Base-by-base conservation (phyloP, 2,797 vertebrate genomes). In the Leucoraja ocellata region DNA sequence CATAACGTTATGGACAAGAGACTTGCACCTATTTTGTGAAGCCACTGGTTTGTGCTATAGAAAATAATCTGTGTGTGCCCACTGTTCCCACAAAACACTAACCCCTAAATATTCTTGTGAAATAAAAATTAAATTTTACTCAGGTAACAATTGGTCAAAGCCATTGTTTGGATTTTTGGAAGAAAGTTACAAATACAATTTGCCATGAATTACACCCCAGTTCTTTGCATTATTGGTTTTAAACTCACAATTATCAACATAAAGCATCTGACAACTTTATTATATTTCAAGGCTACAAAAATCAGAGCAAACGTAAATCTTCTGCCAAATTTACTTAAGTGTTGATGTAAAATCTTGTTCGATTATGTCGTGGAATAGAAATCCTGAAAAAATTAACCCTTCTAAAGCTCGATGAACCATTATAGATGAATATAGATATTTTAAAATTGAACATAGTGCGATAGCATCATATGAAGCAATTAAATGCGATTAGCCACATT, bases 381-480 rank as follows among this genome's bases (percentile, higher is more conserved):
- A 65, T 28, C 46, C n/a, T 86, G 83, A 86, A 32, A 91, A 73
- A 91, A 91, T 71, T 10, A 91, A 39, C 36, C 65, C 68, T 71
- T 73, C 58, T 36, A 91, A 16, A 39, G 36, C 88, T 68, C 1
- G 46, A 46, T 71, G 61, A 39, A 32, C 86, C 46, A 46, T 46
- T 46, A 46, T 4, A 90, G 86, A 90, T 71, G 88, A 91, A 91
- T 46, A 46, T 28, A 46, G 58, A 21, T 91, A 36, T 91, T 14
- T 73, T 54, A 65, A 91, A 91, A 91, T 39, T 73, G 68, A 91
- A 54, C 68, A 91, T 71, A 36, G 14, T 65, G 28, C 16, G 21
- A 68, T n/a, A 91, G 63, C 68, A 74, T 9, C 28, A 91, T 73
- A 91, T 46, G 68, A 91, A 21, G 88, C 88, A 91, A 91, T 91